A percentile compares a stretch with the other conserved stretches of the same genome.
Evolutionary conservation across 2,888 invertebrate species (phyloP).

Genomic region (Nycteola revayana): DNA sequence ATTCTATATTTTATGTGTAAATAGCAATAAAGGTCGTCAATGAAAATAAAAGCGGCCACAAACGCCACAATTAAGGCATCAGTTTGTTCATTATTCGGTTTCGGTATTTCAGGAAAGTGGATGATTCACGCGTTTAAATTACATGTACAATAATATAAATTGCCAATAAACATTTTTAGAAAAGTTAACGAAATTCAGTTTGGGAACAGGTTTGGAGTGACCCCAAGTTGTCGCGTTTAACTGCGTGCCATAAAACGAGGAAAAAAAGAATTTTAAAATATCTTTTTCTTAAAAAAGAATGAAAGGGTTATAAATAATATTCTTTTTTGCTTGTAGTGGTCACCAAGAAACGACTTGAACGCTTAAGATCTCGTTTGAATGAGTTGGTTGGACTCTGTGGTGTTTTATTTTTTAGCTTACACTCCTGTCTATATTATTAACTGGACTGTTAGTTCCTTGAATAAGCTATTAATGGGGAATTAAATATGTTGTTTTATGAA

Average conservation of each 20-base stretch:
- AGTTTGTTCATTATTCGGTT: no score
- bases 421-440: no score
- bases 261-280: slow-evolving; percentile 39
- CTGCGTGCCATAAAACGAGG: slow-evolving; percentile 50
- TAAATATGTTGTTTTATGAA: no score
- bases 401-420: no score
- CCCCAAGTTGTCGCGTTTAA: slow-evolving; percentile 53
- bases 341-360: slow-evolving; percentile 24
- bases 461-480: no score
- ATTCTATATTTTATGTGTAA: slow-evolving; percentile 3
- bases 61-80: no score
- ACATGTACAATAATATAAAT: no score
- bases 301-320: slow-evolving; percentile 58
- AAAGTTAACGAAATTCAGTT: slow-evolving; percentile 32
- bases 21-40: neutral
- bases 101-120: no score
- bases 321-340: slow-evolving; percentile 44
- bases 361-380: slow-evolving; percentile 27
- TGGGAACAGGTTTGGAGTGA: slow-evolving; percentile 48
- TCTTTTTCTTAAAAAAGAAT: slow-evolving; percentile 49
- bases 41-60: no score
- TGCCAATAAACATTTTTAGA: slow-evolving; percentile 8
- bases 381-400: no score
- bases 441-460: no score
- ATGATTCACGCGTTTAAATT: no score